phyloP scores from a whole-genome alignment of 1,140 invertebrate species.

The Ceratina calcarata region DNA sequence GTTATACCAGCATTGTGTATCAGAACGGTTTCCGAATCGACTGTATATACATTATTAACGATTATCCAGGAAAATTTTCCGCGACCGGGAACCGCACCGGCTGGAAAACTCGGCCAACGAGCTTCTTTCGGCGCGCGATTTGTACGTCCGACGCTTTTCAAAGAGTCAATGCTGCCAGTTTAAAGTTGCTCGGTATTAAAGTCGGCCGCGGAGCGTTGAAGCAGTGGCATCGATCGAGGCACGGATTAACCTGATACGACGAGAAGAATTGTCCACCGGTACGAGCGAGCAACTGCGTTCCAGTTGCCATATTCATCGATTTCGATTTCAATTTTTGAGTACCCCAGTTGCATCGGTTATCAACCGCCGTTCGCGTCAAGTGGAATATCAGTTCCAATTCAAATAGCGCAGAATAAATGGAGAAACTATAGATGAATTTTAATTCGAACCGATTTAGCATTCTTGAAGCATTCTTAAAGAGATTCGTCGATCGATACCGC shows the following conservation, averaged over 20 bases:
- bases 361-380: conserved; percentile 6
- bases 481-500: too few species aligned
- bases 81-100: neutral
- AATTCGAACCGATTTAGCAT: too few species aligned
- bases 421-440: too few species aligned
- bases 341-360: conserved; percentile 17
- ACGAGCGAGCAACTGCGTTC: too few species aligned
- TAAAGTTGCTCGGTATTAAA: neutral
- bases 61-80: neutral
- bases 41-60: neutral
- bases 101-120: neutral
- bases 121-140: conserved; percentile 3
- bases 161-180: neutral
- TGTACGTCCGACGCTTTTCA: neutral
- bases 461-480: too few species aligned
- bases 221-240: neutral
- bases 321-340: conserved; percentile 3
- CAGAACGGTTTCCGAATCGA: neutral
- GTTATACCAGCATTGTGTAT: too few species aligned
- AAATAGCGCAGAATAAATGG: too few species aligned
- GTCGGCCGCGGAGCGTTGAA: neutral
- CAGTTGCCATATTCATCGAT: too few species aligned
- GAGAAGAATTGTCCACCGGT: neutral
- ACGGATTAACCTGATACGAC: neutral
- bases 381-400: neutral